These are phyloP conservation scores for Eucera pruinosa DNA, from an alignment of 2,888 invertebrate species.

Conservation along the genomic window DNA sequence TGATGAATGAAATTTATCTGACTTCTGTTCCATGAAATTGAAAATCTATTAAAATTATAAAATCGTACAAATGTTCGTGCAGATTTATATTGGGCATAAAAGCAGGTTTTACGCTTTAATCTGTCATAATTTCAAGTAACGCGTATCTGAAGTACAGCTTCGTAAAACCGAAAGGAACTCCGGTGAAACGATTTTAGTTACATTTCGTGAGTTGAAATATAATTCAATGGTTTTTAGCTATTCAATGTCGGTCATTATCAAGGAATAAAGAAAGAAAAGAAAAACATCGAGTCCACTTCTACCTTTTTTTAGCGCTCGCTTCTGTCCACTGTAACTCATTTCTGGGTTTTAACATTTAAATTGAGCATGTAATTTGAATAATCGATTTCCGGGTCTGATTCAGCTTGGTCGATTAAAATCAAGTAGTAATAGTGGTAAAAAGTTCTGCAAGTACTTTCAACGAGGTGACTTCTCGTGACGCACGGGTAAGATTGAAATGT, in stretches of 20 bases:
- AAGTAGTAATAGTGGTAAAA: slow-evolving; percentile 13
- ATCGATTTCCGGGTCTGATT: slow-evolving; percentile 37
- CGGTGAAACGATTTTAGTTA: neutral
- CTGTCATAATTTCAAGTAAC: too few species aligned
- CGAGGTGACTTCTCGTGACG: slow-evolving; percentile 11
- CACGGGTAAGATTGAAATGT: neutral
- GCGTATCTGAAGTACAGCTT: neutral
- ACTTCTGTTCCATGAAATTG: too few species aligned
- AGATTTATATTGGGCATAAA: too few species aligned
- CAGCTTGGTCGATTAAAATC: slow-evolving; percentile 40
- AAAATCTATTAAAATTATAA: too few species aligned
- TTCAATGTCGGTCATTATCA: slow-evolving; percentile 21
- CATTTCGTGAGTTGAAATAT: neutral
- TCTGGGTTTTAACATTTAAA: slow-evolving; percentile 32
- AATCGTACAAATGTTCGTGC: too few species aligned
- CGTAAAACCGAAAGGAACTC: neutral
- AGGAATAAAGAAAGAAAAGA: slow-evolving; percentile 21
- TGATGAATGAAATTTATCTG: too few species aligned
- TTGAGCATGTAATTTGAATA: slow-evolving; percentile 53
- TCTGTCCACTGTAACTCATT: slow-evolving; percentile 10
- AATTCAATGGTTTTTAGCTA: slow-evolving; percentile 24
- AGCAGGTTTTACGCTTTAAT: too few species aligned
- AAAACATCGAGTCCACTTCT: neutral
- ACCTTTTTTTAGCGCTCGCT: neutral
- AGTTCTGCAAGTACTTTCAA: slow-evolving; percentile 27